These are phyloP conservation scores for Gastracanthus pulcherrimus DNA, from an alignment of 2,888 invertebrate genomes.

Conservation along the genomic window DNA sequence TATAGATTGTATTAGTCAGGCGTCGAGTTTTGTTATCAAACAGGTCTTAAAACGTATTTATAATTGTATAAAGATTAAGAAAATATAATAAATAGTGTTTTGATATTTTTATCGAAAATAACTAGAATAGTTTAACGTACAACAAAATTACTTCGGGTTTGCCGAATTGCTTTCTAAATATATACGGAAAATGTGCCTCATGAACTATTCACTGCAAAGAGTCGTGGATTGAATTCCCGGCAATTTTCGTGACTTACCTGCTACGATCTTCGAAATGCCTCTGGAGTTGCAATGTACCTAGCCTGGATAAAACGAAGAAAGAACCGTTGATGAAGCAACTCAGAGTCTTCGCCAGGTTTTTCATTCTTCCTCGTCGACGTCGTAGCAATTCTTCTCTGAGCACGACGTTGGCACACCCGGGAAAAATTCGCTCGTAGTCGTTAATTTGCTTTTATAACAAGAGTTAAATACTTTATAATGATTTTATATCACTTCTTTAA, in stretches of 20 bases:
- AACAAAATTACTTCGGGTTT: not conserved
- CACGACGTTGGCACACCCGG: not conserved
- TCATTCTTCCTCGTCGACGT: not conserved
- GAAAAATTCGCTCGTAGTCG: not conserved
- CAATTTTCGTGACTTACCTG: slow-evolving; percentile 9
- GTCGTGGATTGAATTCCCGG: slow-evolving; percentile 7
- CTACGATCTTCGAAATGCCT: not conserved
- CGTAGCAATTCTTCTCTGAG: not conserved
- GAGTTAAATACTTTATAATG: not conserved
- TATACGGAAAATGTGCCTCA: slow-evolving; percentile 3
- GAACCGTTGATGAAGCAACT: slow-evolving; percentile 14
- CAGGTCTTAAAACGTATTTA: too few species aligned
- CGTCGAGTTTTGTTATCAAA: too few species aligned
- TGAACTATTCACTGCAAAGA: slow-evolving; percentile 15
- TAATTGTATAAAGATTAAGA: too few species aligned
- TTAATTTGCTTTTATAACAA: not conserved
- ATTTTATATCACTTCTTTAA: not conserved
- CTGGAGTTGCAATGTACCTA: not conserved
- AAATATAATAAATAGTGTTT: too few species aligned
- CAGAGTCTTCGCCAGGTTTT: slow-evolving; percentile 4
- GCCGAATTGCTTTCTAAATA: not conserved
- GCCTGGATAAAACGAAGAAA: not conserved
- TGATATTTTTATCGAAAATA: too few species aligned
- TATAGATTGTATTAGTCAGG: too few species aligned
- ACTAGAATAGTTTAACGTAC: too few species aligned